Evolutionary conservation across 2,888 invertebrate species (phyloP), one percentile per base, ranked within the genome.

Genomic region (Mantis religiosa): DNA sequence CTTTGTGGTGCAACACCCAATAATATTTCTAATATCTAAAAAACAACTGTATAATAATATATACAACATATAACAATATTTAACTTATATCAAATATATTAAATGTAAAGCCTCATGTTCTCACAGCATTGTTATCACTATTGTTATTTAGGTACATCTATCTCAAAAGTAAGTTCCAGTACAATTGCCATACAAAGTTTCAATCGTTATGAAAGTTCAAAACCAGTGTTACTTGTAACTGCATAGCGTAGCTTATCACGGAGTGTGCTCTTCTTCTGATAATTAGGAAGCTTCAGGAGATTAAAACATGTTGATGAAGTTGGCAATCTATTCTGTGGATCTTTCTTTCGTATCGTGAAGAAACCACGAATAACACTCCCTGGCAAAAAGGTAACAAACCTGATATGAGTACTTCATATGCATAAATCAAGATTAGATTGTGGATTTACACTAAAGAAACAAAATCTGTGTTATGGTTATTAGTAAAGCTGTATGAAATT

Each of bases 271-370:
- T 99, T 98, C 93, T 98, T 98, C 93, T 98, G 98, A 93, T 99
- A 99, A 94, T 99, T 99, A 89, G 99, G 99, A 92, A 99, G 95
- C 93, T 99, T 99, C 85, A 99, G 95, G 83, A 99, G 95, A 94
- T 99, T 99, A 94, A 99, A 99, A 93, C 99, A 99, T 0, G 99
- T 99, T 0, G 99, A 99, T 0, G 99, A 99, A 0, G 99, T 99
- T n/a, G 99, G 99, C 84, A 99, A 95, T 81, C 99, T 96, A 92
- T 98, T 98, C 87, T 98, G 95, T 0, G 98, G 98, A 93, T 98
- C 98, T 92, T 98, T 98, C 92, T 98, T 98, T 87, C 98, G 95
- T 92, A 99, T 98, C 20, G 99, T 99, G 93, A 99, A 98, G 93
- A 99, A 99, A 28, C 99, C 99, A 89, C 99, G 95, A 90, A 99